phyloP scores from a whole-genome alignment of 2,113 vertebrate genomes.

The human region DNA sequence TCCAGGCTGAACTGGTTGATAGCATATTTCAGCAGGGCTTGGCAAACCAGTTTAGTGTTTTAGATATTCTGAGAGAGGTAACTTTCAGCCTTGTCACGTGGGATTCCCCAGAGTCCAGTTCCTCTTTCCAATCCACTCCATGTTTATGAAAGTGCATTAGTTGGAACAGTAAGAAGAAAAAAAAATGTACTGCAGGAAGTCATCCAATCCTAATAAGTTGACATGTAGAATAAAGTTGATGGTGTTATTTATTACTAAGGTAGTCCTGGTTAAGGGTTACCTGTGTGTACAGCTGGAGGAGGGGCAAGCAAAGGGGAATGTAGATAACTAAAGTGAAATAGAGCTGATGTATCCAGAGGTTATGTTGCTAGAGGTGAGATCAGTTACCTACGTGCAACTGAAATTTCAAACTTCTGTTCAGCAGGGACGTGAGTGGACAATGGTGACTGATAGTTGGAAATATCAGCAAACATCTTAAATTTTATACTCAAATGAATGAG shows the following conservation, averaged over 20 bases:
- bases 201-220: slow-evolving; percentile 52
- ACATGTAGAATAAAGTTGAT: slow-evolving; percentile 66
- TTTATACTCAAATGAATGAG: slow-evolving; percentile 63
- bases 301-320: not conserved
- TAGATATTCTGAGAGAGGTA: slow-evolving; percentile 69
- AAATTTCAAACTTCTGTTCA: slow-evolving; percentile 81
- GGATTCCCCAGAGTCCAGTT: slow-evolving; percentile 71
- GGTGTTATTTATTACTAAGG: slow-evolving; percentile 53
- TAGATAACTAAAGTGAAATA: slow-evolving; percentile 75
- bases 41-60: slow-evolving; percentile 75
- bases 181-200: slow-evolving; percentile 47
- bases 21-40: slow-evolving; percentile 60
- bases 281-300: not conserved
- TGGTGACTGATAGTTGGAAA: slow-evolving; percentile 35
- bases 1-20: slow-evolving; percentile 43
- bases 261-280: slow-evolving; percentile 18
- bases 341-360: slow-evolving; percentile 73
- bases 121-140: slow-evolving; percentile 73
- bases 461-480: not conserved
- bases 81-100: slow-evolving; percentile 74
- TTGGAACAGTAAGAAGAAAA: slow-evolving; percentile 49
- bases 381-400: slow-evolving; percentile 79
- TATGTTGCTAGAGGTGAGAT: slow-evolving; percentile 77
- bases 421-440: not conserved
- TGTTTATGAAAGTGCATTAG: slow-evolving; percentile 72